Conservation (phyloP, 1,140 invertebrate species). For the Drosophila bocki region DNA sequence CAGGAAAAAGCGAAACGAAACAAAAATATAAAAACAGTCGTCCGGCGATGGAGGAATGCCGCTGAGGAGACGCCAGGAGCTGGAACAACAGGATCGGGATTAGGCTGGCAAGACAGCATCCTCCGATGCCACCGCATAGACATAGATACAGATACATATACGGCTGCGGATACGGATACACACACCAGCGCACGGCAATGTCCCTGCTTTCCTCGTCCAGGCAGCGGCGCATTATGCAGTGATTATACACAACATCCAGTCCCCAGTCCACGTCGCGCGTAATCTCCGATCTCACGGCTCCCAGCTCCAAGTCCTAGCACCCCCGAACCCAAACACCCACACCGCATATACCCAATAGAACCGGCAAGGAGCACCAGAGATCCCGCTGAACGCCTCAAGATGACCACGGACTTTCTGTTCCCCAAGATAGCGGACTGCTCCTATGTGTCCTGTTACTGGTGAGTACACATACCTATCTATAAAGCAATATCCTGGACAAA, state of each 20-base stretch:
- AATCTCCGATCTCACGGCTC: conserved; percentile 18
- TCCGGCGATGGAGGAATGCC: conserved; percentile 38
- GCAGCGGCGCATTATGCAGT: conserved; percentile 55
- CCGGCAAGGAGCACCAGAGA: neutral
- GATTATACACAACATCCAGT: conserved; percentile 23
- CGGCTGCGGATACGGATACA: conserved; percentile 20
- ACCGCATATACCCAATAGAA: conserved; percentile 5
- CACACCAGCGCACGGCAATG: conserved; percentile 21
- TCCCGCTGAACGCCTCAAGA: conserved; percentile 48
- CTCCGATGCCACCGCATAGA: conserved; percentile 34
- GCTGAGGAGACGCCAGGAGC: conserved; percentile 18
- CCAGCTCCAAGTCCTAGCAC: conserved; percentile 21
- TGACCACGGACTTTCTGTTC: conserved; percentile 85
- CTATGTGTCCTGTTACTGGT: conserved; percentile 90
- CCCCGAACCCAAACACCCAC: conserved; percentile 2
- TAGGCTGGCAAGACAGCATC: conserved; percentile 18
- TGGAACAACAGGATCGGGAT: conserved; percentile 17
- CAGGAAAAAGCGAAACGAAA: conserved; percentile 31
- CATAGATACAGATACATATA: conserved; percentile 34
- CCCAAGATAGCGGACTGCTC: conserved; percentile 89
- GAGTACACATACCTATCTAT: conserved; percentile 69
- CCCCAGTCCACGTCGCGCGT: conserved; percentile 28
- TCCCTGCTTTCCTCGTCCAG: conserved; percentile 34
- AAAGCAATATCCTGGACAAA: conserved; percentile 11
- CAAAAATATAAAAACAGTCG: conserved; percentile 35